A percentile compares a stretch with the other conserved stretches of the same genome.
These are phyloP conservation scores for Phocides pigmalion DNA, from an alignment of 1,140 invertebrate genomes.

Conservation along the genomic window DNA sequence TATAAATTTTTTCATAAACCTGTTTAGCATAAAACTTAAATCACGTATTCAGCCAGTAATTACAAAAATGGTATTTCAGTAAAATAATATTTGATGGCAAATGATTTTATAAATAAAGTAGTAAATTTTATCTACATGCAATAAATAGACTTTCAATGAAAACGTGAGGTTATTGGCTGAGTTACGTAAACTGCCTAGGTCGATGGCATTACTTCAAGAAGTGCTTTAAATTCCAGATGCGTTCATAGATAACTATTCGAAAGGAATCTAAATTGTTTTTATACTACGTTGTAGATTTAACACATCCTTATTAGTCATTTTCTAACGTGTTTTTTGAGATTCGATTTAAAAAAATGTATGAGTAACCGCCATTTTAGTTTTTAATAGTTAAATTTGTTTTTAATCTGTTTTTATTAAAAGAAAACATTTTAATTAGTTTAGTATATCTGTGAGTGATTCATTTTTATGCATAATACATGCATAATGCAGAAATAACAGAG, in stretches of 20 bases:
- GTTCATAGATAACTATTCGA: constrained; percentile 29
- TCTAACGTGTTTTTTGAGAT: no score
- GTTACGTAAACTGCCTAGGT: constrained; percentile 28
- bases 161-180: constrained; percentile 22
- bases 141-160: constrained; percentile 16
- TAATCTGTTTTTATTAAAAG: no score
- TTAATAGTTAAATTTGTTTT: no score
- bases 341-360: no score
- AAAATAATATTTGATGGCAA: not conserved
- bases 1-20: no score
- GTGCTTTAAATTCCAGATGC: constrained; percentile 20
- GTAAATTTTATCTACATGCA: not conserved
- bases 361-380: no score
- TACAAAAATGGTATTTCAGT: not conserved
- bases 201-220: constrained; percentile 33
- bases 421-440: no score
- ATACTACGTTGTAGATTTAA: constrained; percentile 23
- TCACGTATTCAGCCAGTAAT: not conserved
- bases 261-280: constrained; percentile 27
- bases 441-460: no score
- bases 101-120: not conserved
- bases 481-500: no score
- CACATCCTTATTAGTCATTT: constrained; percentile 31
- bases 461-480: no score
- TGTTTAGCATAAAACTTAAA: no score